Base-by-base conservation (phyloP, 1,140 invertebrate genomes). In the Caenorhabditis briggsae region DNA sequence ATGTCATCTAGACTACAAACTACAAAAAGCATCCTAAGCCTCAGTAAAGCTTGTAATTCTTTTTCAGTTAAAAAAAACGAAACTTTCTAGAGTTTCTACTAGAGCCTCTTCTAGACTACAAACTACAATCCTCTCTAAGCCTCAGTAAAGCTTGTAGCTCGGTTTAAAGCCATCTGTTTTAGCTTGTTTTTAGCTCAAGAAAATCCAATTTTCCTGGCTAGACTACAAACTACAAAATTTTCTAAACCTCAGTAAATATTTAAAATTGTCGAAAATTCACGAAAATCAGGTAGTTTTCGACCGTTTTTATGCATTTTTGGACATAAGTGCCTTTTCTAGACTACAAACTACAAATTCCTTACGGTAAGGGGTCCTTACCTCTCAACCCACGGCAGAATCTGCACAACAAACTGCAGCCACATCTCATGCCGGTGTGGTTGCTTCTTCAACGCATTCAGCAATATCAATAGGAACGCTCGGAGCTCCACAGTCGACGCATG, bases 401-500 rank as follows among this genome's bases (percentile, higher is more conserved):
- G 90, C 12, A 92, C 83, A 20, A 92, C 70, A 82, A 92, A 92
- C 50, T 92, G 89, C 12, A 92, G 88, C 91, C 88, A 96, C 91
- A 91, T 95, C 94, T 89, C 95, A 93, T 93, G 92, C 50, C 93
- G 89, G 23, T 90, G 88, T 64, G 93, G 93, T 41, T 92, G 90
- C 85, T 94, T 94, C 86, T 94, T 93, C 6, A 97, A 93, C 20
- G 96, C 96, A 90, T 94, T 95, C 65, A 96, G 92, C 82, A 97
- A 94, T 59, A 96, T 95, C 33, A 95, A 95, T 23, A 96, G 93
- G 91, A 97, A 97, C 94, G 97, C 96, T 23, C 95, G 95, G 92
- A 97, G 96, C 90, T 96, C 91, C 43, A 92, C 91, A 23, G 92
- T 87, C n/a, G 85, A 82, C 53, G 91, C 70, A 61, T 91, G 91